Evolutionary conservation across 92 coral and sea anemone genomes (phyloP).

Genomic region (Phenganax marumi): DNA sequence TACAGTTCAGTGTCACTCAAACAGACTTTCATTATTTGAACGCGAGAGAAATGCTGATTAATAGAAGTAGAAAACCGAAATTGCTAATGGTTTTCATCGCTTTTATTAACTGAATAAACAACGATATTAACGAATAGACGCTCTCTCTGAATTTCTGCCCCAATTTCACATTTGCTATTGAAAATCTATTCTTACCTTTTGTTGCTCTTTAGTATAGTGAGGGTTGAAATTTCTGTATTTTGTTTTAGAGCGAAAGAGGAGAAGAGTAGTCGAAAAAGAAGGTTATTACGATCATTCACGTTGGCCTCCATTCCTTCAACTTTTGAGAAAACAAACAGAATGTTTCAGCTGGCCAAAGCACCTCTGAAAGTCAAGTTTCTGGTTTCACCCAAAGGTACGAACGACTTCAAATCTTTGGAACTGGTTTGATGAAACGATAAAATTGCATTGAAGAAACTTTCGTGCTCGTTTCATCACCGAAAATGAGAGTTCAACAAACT

Average conservation of each 20-base stretch:
- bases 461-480: no score
- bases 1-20: no score
- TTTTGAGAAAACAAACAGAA: slow-evolving; percentile 48
- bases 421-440: no score
- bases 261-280: slow-evolving; percentile 19
- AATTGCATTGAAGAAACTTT: no score
- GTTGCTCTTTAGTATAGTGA: not conserved
- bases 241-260: slow-evolving; percentile 15
- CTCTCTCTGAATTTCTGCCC: not conserved
- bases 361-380: slow-evolving; percentile 82
- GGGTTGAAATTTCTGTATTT: not conserved
- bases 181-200: not conserved
- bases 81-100: not conserved
- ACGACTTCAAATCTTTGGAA: not conserved
- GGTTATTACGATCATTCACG: slow-evolving; percentile 66
- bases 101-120: slow-evolving; percentile 16
- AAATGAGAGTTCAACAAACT: no score
- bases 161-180: not conserved
- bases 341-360: slow-evolving; percentile 65
- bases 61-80: not conserved
- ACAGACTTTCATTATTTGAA: not conserved
- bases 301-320: slow-evolving; percentile 62
- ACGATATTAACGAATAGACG: not conserved
- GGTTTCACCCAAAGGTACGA: slow-evolving; percentile 79
- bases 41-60: not conserved